Base-by-base conservation (phyloP, 2,888 invertebrate species). In the Caenorhabditis plicata region DNA sequence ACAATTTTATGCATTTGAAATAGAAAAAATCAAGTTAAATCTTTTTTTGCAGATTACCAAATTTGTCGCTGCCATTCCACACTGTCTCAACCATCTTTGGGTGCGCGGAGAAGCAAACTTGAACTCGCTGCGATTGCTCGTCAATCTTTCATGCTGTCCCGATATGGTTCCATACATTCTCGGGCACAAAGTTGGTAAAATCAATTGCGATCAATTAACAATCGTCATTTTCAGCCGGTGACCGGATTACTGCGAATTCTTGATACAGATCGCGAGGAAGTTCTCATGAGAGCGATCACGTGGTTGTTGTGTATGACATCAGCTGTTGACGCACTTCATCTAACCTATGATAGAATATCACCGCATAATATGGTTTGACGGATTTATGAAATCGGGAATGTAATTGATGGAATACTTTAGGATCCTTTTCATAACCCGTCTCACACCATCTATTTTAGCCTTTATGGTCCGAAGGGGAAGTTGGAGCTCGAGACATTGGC, bases 131-230 rank as follows among this genome's bases (percentile, higher is more conserved):
- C 85, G 85, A 68, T 81, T 87, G 26, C 82, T 87, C 35, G 85
- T 86, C 47, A 87, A 87, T 77, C 80, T 87, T 4, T 85, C 86
- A 9, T 85, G 85, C 60, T 86, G 86, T 78, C 82, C 84, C 58
- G 85, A 85, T 56, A 84, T 86, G 83, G 84, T 86, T 39, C 86
- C 86, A 7, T 84, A 85, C 70, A 81, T 87, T 31, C 80, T 86
- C 41, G 86, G 86, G 55, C 85, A 86, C 35, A 85, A 86, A 84
- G 86, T 86, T 77, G 64, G 60, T 44, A 35, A 15, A 53, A 66
- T 11, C 15, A 36, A 36, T 22, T 64, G 33, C 42, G 29, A 27
- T 27, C 29, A 27, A 8, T 9, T 27, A 8, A 7, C 29, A 8
- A 8, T 27, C 29, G n/a, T 8, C 5, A 9, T 22, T 66, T 70